These are phyloP conservation scores for Melolontha melolontha DNA, from an alignment of 2,888 invertebrate species.

Conservation along the genomic window DNA sequence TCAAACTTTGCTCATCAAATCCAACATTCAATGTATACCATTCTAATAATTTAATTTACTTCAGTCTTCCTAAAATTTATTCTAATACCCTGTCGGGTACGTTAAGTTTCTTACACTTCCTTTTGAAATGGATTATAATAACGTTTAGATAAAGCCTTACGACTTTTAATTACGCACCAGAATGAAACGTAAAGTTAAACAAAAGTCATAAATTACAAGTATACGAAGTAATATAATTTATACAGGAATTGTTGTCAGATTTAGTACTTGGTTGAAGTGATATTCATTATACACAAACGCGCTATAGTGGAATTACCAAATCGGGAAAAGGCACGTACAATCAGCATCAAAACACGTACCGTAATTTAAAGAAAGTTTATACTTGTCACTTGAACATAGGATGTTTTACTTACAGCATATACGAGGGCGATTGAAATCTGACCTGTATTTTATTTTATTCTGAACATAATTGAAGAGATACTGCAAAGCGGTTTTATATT, in stretches of 20 bases:
- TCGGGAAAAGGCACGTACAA: conserved; percentile 20
- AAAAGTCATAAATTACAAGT: conserved; percentile 21
- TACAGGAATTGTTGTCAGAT: conserved; percentile 23
- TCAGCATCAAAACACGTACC: not conserved
- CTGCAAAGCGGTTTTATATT: too few species aligned
- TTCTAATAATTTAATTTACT: too few species aligned
- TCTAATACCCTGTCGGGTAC: too few species aligned
- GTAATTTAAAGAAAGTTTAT: not conserved
- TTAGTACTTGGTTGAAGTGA: conserved; percentile 29
- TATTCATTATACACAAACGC: conserved; percentile 24
- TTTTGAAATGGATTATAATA: conserved; percentile 5
- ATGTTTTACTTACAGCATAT: too few species aligned
- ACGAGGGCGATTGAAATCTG: too few species aligned
- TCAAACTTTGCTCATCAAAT: too few species aligned
- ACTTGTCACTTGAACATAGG: not conserved
- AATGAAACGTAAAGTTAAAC: conserved; percentile 19
- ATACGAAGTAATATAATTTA: conserved; percentile 28
- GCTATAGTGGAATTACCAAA: conserved; percentile 27
- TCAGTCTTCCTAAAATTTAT: too few species aligned
- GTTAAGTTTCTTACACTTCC: not conserved
- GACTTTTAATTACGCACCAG: conserved; percentile 7
- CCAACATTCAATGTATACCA: too few species aligned
- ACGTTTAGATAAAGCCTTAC: not conserved
- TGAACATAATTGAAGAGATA: too few species aligned
- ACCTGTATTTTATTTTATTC: too few species aligned